These are phyloP conservation scores for Ceratina calcarata DNA, from an alignment of 1,140 invertebrate species.

Conservation along the genomic window DNA sequence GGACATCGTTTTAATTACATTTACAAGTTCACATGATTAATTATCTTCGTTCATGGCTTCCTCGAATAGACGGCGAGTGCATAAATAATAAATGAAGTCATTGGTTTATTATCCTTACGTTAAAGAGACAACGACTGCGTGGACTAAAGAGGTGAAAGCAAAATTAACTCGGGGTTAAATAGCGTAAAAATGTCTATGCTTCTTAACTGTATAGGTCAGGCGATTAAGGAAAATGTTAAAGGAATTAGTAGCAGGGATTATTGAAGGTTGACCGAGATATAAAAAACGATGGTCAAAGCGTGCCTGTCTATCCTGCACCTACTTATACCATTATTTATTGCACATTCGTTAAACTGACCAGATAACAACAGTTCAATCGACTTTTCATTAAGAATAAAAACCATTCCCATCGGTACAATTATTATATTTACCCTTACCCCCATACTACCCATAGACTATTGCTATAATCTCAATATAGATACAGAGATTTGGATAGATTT, in stretches of 20 bases:
- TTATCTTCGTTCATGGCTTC: too few relatives aligned
- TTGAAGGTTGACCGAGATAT: slow-evolving; percentile 17
- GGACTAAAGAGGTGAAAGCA: slow-evolving; percentile 1
- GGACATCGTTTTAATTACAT: too few relatives aligned
- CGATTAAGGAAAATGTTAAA: slow-evolving; percentile 40
- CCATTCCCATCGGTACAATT: too few relatives aligned
- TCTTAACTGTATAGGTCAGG: slow-evolving; percentile 31
- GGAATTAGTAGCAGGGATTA: slow-evolving; percentile 7
- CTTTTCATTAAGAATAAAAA: slow-evolving; percentile 3
- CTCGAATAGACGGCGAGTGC: too few relatives aligned
- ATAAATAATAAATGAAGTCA: too few relatives aligned
- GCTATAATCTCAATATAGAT: not conserved
- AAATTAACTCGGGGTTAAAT: slow-evolving; percentile 23
- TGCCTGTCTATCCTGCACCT: not conserved
- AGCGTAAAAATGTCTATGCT: slow-evolving; percentile 28
- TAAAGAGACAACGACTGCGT: not conserved
- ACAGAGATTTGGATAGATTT: not conserved
- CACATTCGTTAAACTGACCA: slow-evolving; percentile 23
- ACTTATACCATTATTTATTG: not conserved
- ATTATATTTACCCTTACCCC: not conserved
- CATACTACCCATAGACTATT: not conserved
- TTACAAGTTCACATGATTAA: too few relatives aligned
- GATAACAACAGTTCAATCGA: slow-evolving; percentile 33
- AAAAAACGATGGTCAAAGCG: slow-evolving; percentile 24
- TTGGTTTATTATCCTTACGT: not conserved